Conservation (phyloP, 1,140 invertebrate species). For the Monochamus saltuarius region DNA sequence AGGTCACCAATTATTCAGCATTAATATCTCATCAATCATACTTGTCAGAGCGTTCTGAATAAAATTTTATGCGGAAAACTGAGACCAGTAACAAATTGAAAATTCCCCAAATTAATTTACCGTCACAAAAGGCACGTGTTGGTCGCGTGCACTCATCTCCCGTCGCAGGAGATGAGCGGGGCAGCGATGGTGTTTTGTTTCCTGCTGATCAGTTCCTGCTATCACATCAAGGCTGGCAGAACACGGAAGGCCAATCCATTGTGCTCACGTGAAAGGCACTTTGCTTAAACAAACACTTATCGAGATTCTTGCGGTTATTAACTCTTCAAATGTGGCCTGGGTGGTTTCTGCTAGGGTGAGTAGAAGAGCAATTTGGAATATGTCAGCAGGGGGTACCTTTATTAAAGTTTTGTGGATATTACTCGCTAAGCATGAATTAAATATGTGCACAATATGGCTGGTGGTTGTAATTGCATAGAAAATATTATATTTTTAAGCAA, state of each 20-base stretch:
- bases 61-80: slow-evolving; percentile 14
- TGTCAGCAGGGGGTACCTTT: not conserved
- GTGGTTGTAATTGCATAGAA: too few species aligned
- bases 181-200: slow-evolving; percentile 13
- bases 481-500: too few species aligned
- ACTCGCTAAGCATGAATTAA: too few species aligned
- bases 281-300: slow-evolving; percentile 22
- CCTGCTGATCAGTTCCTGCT: slow-evolving; percentile 15
- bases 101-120: slow-evolving; percentile 19
- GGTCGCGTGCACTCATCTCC: slow-evolving; percentile 7
- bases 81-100: slow-evolving; percentile 18
- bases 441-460: too few species aligned
- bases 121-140: slow-evolving; percentile 16
- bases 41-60: not conserved
- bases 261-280: slow-evolving; percentile 13
- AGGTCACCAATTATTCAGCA: not conserved
- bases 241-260: slow-evolving; percentile 19
- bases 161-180: slow-evolving; percentile 3
- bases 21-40: slow-evolving; percentile 6
- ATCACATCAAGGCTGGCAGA: not conserved
- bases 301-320: slow-evolving; percentile 24
- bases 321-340: slow-evolving; percentile 19
- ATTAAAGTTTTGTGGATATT: not conserved
- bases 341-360: slow-evolving; percentile 7
- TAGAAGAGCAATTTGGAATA: slow-evolving; percentile 6